A percentile compares a stretch with the other conserved stretches of the same genome.
These are phyloP conservation scores for Camptogramma bilineatum DNA, from an alignment of 2,888 invertebrate genomes.

Conservation along the genomic window DNA sequence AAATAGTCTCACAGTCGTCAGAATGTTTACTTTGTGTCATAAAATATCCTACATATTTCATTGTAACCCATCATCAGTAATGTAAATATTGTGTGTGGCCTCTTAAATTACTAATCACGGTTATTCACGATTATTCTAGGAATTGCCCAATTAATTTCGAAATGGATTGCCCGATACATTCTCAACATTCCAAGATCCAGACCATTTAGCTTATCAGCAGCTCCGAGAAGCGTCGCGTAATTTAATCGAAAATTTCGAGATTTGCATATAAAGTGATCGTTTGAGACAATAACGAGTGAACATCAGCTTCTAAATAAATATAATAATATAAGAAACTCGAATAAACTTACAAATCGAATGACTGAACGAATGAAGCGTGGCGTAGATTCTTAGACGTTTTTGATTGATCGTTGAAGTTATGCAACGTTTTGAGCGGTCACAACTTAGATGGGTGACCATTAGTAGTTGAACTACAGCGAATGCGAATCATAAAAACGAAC, in stretches of 20 bases:
- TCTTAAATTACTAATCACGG: constrained; percentile 5
- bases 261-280: constrained; percentile 43
- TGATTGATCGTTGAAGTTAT: no score
- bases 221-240: constrained; percentile 31
- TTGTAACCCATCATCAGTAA: background rate
- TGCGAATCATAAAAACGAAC: no score
- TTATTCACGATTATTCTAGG: constrained; percentile 5
- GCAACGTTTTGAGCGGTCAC: no score
- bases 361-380: no score
- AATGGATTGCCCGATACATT: constrained; percentile 24
- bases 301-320: constrained; percentile 40
- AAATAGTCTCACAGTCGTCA: no score
- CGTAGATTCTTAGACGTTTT: no score
- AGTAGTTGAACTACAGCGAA: no score
- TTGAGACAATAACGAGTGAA: constrained; percentile 36
- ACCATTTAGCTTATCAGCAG: constrained; percentile 39
- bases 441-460: no score
- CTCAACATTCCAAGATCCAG: constrained; percentile 32
- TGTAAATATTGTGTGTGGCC: constrained; percentile 19
- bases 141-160: constrained; percentile 29
- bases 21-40: no score
- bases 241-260: constrained; percentile 38
- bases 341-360: background rate
- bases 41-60: background rate
- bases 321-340: constrained; percentile 32